phyloP scores from a whole-genome alignment of 2,113 vertebrate species.

The Megalops atlanticus region DNA sequence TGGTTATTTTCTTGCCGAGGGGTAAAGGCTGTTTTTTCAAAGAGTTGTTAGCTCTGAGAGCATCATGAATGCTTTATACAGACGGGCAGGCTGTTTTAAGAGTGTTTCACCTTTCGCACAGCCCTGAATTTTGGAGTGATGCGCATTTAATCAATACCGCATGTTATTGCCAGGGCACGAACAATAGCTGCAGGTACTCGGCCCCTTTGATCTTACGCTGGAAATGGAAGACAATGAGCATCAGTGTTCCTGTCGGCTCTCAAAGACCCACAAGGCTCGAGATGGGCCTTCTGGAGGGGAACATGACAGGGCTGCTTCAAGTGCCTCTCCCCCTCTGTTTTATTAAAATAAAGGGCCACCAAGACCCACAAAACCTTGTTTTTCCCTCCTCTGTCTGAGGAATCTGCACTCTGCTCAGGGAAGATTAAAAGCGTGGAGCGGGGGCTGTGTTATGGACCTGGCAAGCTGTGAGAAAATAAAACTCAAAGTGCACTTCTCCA shows the following conservation, averaged over 20 bases:
- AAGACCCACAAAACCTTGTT: no score
- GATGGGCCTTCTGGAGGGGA: not conserved
- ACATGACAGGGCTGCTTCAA: not conserved
- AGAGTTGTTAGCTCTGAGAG: not conserved
- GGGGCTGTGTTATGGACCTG: not conserved
- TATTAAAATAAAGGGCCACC: slow-evolving; percentile 14
- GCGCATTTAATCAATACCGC: slow-evolving; percentile 33
- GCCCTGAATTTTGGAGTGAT: slow-evolving; percentile 28
- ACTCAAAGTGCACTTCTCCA: not conserved
- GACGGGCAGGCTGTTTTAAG: slow-evolving; percentile 30
- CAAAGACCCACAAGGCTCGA: not conserved
- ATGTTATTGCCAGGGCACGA: slow-evolving; percentile 20
- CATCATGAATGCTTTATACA: not conserved
- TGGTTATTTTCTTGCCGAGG: not conserved
- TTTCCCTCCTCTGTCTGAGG: no score
- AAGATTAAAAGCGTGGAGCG: not conserved
- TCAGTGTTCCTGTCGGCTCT: not conserved
- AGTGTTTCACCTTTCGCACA: slow-evolving; percentile 21
- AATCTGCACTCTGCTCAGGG: no score
- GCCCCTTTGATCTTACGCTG: slow-evolving; percentile 29
- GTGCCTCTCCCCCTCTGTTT: not conserved
- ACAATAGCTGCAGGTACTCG: slow-evolving; percentile 27
- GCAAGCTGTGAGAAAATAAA: not conserved
- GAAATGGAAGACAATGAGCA: slow-evolving; percentile 32
- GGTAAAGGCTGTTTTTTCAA: not conserved